Evolutionary conservation across 2,888 invertebrate species (phyloP), one percentile per base, ranked within the genome.

Genomic region (Ophion costatus): DNA sequence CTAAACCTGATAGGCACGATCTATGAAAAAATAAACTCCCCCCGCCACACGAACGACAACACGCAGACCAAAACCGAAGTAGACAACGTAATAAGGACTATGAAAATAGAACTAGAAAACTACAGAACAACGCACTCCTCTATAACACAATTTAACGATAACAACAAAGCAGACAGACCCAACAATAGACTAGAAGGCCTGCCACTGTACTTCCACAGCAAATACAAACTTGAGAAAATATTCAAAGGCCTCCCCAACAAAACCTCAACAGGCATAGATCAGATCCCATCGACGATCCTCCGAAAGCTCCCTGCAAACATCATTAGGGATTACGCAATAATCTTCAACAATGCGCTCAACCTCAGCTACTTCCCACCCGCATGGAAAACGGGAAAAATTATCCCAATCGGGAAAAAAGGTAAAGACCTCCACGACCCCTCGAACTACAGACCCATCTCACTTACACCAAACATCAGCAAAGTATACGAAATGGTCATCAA

Each of bases 21-120:
- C 3, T 71, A 79, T 29, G 70, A 78, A 59, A n/a, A 38, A 20
- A 69, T 78, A 10, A 78, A 78, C 59, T 78, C 78, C 0, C 61
- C 7, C 63, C 70, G 79, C 7, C 56, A 59, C 22, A 70, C 71
- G 0, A 79, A 71, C 22, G 20, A 33, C 1, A 71, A 71, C 64
- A 64, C 64, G 0, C 45, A n/a, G 14, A n/a, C 66, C 4, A 79
- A 67, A 79, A n/a, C n/a, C 0, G 38, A 64, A 14, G 79, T 79
- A 20, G 24, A 61, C 10, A 33, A 0, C 0, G 5, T 1, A 45
- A 57, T 79, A n/a, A n/a, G 14, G 5, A 9, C 10, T 2, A 4
- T 45, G 20, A 79, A 70, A 33, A 1, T 22, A 2, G 63, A 51
- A 10, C 22, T 56, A 2, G 7, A 67, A 22, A 29, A 70, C 29